Percentiles rank a stretch among this genome's conserved stretches.
phyloP scores from a whole-genome alignment of 2,888 invertebrate species.

The Bugula neritina region DNA sequence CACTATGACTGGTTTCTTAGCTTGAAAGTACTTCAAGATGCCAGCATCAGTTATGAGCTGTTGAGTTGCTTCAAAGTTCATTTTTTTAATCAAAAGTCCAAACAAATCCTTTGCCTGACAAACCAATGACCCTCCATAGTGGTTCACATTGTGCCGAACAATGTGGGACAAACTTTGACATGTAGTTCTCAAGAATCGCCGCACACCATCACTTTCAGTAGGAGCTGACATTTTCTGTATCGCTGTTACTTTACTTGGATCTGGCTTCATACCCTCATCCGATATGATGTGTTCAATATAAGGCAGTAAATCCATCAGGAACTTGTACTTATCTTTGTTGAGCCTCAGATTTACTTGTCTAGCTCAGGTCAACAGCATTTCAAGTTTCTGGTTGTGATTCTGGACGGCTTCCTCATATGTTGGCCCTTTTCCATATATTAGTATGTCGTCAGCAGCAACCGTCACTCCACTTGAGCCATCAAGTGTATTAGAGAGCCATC shows the following conservation, averaged over 20 bases:
- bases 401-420: constrained; percentile 17
- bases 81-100: constrained; percentile 2
- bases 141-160: constrained; percentile 20
- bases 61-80: neutral
- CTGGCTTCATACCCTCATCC: neutral
- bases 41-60: neutral
- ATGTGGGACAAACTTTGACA: constrained; percentile 9
- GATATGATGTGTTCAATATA: neutral
- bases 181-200: constrained; percentile 9
- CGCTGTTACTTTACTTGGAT: neutral
- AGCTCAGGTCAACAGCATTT: constrained; percentile 8
- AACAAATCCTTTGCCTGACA: neutral
- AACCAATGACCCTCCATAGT: neutral
- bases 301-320: constrained; percentile 4
- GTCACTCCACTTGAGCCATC: constrained; percentile 19
- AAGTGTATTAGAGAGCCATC: constrained; percentile 13
- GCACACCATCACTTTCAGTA: constrained; percentile 3
- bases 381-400: constrained; percentile 3
- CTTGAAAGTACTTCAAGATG: constrained; percentile 12
- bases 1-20: neutral
- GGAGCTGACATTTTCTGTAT: constrained; percentile 6
- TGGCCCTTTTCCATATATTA: constrained; percentile 2
- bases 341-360: neutral
- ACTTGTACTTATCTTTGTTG: constrained; percentile 16
- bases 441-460: constrained; percentile 19